Base-by-base conservation (phyloP, 2,113 vertebrate genomes). In the Oophaga pumilio region DNA sequence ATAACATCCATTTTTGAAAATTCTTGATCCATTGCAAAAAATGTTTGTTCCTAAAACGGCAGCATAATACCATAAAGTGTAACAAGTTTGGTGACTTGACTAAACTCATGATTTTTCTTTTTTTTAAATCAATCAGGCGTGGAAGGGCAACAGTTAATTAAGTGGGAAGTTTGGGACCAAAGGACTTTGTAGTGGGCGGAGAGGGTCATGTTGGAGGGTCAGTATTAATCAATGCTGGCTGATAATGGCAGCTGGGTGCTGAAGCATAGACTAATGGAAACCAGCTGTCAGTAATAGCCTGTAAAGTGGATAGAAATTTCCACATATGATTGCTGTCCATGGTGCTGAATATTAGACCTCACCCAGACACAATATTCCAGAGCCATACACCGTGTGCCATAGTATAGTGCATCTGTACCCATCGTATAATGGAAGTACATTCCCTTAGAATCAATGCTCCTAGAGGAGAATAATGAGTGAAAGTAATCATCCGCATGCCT, bases 221-320 rank as follows among this genome's bases (percentile, higher is more conserved):
- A 74, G 43, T 49, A 50, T 50, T 74, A 74, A 74, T 74, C 71
- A 74, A 74, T 74, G 43, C 7, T 22, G 71, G 71, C 71, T 74
- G 71, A 50, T 50, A 49, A 74, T 74, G 71, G 71, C 71, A 74
- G 71, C 33, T 74, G 71, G 71, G 71, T 74, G 71, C 71, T 50
- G 71, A 50, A 74, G 71, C 33, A 28, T 50, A 74, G 69, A 74
- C 49, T 9, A 74, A 50, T 74, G 71, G 33, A 74, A 74, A 22
- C 33, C 71, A 74, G 71, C 71, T 50, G 71, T 28, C 43, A 50
- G 68, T 33, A 71, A 33, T 1, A 71, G 28, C 28, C 15, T 17
- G 18, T 15, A 74, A 22, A 8, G 43, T 14, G 17, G 18, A 50
- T 4, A 50, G 71, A 74, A 22, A 74, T 73, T 17, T 8, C 33